Conservation (phyloP, 2,113 vertebrate species). For the Carassius auratus region DNA sequence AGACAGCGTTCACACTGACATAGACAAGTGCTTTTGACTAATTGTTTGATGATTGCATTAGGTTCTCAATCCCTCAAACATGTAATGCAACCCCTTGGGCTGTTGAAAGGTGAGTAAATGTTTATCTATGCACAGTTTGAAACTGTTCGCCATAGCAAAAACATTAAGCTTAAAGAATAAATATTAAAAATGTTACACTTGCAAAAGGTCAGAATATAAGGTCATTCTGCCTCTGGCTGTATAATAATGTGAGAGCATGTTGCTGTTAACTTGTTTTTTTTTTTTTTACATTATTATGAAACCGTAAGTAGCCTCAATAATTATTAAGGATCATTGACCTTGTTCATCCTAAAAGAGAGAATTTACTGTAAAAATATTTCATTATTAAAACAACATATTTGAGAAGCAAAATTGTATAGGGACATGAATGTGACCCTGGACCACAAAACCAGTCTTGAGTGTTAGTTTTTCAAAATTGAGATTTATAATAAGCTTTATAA, state of each 20-base stretch:
- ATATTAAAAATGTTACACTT: neutral
- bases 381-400: too few species aligned
- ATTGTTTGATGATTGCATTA: conserved; percentile 46
- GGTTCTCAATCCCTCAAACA: conserved; percentile 6
- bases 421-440: too few species aligned
- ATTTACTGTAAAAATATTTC: neutral
- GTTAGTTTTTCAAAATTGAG: too few species aligned
- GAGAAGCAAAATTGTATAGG: too few species aligned
- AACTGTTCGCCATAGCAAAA: neutral
- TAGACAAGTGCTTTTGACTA: conserved; percentile 37
- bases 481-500: too few species aligned
- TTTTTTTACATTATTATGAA: neutral
- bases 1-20: conserved; percentile 52
- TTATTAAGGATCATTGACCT: neutral
- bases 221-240: neutral
- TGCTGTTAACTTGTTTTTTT: neutral
- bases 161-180: neutral
- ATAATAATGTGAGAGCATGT: neutral
- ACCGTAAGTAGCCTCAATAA: neutral
- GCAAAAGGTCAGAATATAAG: neutral
- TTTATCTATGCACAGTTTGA: conserved; percentile 60
- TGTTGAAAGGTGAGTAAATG: conserved; percentile 68
- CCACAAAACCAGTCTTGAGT: too few species aligned
- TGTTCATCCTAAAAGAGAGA: neutral
- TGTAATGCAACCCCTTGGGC: conserved; percentile 60